Evolutionary conservation across 2,797 vertebrate genomes (phyloP).

Genomic region (Cetoscarus ocellatus): DNA sequence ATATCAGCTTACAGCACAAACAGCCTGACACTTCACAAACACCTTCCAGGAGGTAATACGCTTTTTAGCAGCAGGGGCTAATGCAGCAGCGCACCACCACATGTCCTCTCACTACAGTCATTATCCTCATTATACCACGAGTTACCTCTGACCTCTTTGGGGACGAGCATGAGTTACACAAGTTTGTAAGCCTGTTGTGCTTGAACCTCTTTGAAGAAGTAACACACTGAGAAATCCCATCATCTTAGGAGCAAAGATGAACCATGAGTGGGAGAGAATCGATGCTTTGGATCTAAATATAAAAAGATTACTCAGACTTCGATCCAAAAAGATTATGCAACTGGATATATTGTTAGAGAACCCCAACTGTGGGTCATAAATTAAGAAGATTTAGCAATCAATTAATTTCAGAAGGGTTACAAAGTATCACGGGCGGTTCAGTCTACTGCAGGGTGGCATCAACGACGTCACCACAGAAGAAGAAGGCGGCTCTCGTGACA

Average conservation of each 20-base stretch:
- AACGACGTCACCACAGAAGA: conserved; percentile 43
- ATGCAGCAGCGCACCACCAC: conserved; percentile 19
- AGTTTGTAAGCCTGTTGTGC: conserved; percentile 61
- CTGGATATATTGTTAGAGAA: conserved; percentile 6
- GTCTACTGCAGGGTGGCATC: conserved; percentile 53
- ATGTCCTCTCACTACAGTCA: conserved; percentile 44
- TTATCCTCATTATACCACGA: conserved; percentile 32
- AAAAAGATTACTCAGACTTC: not conserved
- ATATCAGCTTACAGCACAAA: conserved; percentile 35
- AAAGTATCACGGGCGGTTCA: conserved; percentile 17
- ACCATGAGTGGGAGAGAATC: not conserved
- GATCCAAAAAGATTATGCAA: not conserved
- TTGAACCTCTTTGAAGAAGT: conserved; percentile 33
- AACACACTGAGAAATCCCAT: conserved; percentile 58
- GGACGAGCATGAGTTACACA: conserved; percentile 64
- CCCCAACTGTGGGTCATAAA: conserved; percentile 1
- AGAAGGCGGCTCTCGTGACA: conserved; percentile 72
- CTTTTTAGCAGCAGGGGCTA: conserved; percentile 26
- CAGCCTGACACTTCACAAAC: conserved; percentile 34
- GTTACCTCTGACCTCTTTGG: conserved; percentile 55
- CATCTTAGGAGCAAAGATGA: conserved; percentile 56
- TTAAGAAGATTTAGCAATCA: conserved; percentile 24
- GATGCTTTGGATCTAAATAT: not conserved
- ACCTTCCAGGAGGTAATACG: conserved; percentile 32
- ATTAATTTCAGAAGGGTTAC: conserved; percentile 27